Percentiles rank a stretch among this genome's conserved stretches.
Conservation (phyloP, 1,140 invertebrate genomes). For the Halotydeus destructor region DNA sequence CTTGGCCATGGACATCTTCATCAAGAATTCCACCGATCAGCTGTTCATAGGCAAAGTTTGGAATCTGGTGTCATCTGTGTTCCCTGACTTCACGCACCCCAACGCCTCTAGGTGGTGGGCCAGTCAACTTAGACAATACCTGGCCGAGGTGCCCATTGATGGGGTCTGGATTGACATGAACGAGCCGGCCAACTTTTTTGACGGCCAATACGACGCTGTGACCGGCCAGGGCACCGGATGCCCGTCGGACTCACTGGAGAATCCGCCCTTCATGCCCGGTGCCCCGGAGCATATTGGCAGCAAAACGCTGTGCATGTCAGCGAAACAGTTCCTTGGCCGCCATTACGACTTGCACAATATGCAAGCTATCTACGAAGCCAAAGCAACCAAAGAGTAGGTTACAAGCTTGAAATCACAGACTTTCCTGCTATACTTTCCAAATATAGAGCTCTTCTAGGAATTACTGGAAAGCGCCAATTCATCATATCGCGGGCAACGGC, state of each 20-base stretch:
- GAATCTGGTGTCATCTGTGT: slow-evolving; percentile 30
- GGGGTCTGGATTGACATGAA: slow-evolving; percentile 46
- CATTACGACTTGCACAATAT: slow-evolving; percentile 65
- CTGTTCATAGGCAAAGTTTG: slow-evolving; percentile 16
- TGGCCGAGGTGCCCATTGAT: slow-evolving; percentile 42
- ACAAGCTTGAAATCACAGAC: too few relatives aligned
- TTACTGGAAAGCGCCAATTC: slow-evolving; percentile 35
- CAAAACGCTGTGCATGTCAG: slow-evolving; percentile 63
- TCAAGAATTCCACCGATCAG: slow-evolving; percentile 18
- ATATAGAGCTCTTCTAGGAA: background rate
- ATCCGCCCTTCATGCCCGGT: slow-evolving; percentile 42
- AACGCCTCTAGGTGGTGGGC: slow-evolving; percentile 48
- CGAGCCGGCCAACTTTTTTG: slow-evolving; percentile 11
- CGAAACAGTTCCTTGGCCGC: slow-evolving; percentile 34
- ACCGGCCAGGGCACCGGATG: too few relatives aligned
- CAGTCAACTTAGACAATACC: slow-evolving; percentile 41
- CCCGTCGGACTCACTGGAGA: slow-evolving; percentile 33
- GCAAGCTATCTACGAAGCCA: slow-evolving; percentile 51
- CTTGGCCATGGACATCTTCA: slow-evolving; percentile 18
- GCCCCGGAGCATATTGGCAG: slow-evolving; percentile 28
- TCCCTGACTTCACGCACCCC: slow-evolving; percentile 67
- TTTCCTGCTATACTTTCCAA: too few relatives aligned
- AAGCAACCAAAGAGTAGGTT: slow-evolving; percentile 43
- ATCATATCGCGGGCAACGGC: slow-evolving; percentile 63
- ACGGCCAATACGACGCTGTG: slow-evolving; percentile 2